phyloP scores from a whole-genome alignment of 2,113 vertebrate genomes.

The Brachypteracias leptosomus region DNA sequence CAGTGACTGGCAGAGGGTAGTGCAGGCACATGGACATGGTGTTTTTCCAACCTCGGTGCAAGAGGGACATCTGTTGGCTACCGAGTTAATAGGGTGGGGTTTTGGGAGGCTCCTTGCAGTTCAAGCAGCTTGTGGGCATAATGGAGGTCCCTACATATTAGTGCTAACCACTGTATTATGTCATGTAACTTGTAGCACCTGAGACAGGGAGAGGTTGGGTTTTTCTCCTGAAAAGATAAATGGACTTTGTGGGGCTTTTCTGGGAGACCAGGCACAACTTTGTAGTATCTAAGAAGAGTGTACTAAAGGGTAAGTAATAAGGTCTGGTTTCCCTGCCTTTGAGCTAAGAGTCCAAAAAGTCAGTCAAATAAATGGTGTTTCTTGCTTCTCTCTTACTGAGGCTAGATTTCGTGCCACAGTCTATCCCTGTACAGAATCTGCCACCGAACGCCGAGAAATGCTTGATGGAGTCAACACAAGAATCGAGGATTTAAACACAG shows the following conservation, averaged over 20 bases:
- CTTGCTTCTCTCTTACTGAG: background rate
- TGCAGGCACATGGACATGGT: background rate
- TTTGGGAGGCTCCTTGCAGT: background rate
- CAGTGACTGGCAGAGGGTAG: background rate
- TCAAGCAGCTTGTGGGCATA: background rate
- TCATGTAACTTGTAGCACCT: background rate
- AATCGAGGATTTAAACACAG: slow-evolving; percentile 79
- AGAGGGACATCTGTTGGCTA: slow-evolving; percentile 47
- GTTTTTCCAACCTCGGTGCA: background rate
- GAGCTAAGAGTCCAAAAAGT: background rate
- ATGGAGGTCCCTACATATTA: background rate
- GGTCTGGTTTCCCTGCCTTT: background rate
- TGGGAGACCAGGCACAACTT: background rate
- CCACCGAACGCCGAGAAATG: slow-evolving; percentile 74
- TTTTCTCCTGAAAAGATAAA: background rate
- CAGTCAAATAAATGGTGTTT: background rate
- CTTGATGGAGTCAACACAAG: slow-evolving; percentile 71
- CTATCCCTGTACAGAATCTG: slow-evolving; percentile 79
- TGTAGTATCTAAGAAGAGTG: background rate
- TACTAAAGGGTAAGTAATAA: background rate
- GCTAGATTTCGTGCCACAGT: slow-evolving; percentile 78
- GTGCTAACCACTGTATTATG: background rate
- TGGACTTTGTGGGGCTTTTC: background rate
- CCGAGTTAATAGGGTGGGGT: background rate
- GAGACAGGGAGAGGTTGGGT: background rate